Evolutionary conservation across 2,797 vertebrate genomes (phyloP).

Genomic region (Brotula barbata): DNA sequence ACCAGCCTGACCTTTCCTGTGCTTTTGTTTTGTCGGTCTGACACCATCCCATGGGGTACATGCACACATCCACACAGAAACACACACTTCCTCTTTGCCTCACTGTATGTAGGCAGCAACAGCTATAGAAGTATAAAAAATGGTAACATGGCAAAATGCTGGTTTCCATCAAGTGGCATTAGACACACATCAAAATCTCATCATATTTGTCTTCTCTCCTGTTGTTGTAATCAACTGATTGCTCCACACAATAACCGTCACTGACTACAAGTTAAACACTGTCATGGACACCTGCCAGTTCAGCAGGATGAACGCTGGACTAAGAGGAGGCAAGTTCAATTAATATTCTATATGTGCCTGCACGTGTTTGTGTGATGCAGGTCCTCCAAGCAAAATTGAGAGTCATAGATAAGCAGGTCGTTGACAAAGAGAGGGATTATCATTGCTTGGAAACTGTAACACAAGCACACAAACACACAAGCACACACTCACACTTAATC

Average conservation of each 20-base stretch:
- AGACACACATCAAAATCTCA: slow-evolving; percentile 49
- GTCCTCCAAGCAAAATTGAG: slow-evolving; percentile 34
- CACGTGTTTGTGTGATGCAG: slow-evolving; percentile 14
- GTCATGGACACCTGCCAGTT: slow-evolving; percentile 36
- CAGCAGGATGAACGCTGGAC: slow-evolving; percentile 27
- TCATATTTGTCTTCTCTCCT: slow-evolving; percentile 36
- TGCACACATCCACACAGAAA: slow-evolving; percentile 4
- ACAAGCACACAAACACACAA: slow-evolving; percentile 24
- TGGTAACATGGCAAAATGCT: slow-evolving; percentile 17
- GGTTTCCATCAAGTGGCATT: slow-evolving; percentile 23
- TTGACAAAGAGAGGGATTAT: slow-evolving; percentile 66
- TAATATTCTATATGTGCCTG: slow-evolving; percentile 26
- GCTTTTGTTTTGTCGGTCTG: slow-evolving; percentile 62
- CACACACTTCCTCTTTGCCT: slow-evolving; percentile 10
- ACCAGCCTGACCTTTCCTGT: slow-evolving; percentile 68
- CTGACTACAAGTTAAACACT: slow-evolving; percentile 31
- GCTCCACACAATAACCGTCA: slow-evolving; percentile 5
- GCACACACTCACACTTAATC: slow-evolving; percentile 58
- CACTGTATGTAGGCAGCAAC: background rate
- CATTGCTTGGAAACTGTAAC: slow-evolving; percentile 44
- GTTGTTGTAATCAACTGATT: slow-evolving; percentile 41
- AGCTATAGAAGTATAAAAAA: background rate
- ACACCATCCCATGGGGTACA: slow-evolving; percentile 39
- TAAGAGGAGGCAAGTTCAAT: slow-evolving; percentile 36
- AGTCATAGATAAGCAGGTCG: slow-evolving; percentile 68